Conservation (phyloP, 2,797 vertebrate species). For the Iguana delicatissima region DNA sequence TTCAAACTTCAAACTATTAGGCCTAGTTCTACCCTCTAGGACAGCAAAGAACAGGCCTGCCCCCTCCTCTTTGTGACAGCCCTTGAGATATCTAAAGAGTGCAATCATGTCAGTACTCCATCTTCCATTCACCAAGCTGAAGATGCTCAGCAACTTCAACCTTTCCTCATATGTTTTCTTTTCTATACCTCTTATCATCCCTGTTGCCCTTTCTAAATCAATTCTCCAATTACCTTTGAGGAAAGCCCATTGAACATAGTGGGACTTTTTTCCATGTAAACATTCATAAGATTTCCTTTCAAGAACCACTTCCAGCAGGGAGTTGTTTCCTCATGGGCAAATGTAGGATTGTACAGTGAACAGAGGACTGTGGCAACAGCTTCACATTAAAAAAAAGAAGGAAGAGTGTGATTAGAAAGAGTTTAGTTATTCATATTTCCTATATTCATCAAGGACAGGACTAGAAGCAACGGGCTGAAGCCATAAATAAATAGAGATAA, state of each 20-base stretch:
- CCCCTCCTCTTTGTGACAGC: too few species aligned
- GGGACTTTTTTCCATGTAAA: neutral
- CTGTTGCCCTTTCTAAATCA: too few species aligned
- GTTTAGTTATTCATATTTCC: neutral
- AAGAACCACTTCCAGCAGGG: neutral
- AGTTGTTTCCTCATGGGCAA: neutral
- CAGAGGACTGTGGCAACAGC: conserved; percentile 60
- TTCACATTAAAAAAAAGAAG: neutral
- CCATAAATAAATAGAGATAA: neutral
- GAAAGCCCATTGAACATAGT: neutral
- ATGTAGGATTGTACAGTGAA: conserved; percentile 40
- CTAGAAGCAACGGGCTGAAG: neutral
- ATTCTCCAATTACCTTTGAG: neutral
- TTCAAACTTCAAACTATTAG: too few species aligned
- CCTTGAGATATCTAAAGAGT: too few species aligned
- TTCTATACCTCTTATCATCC: too few species aligned
- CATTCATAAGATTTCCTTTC: neutral
- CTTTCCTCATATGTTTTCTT: too few species aligned
- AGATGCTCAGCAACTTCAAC: too few species aligned
- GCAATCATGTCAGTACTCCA: too few species aligned
- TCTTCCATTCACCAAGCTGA: too few species aligned
- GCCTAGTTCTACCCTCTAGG: too few species aligned
- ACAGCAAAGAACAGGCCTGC: too few species aligned
- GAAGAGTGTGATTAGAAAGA: neutral
- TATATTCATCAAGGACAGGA: too few species aligned